phyloP scores from a whole-genome alignment of 2,888 invertebrate species.

The Acanthosepion lycidas region DNA sequence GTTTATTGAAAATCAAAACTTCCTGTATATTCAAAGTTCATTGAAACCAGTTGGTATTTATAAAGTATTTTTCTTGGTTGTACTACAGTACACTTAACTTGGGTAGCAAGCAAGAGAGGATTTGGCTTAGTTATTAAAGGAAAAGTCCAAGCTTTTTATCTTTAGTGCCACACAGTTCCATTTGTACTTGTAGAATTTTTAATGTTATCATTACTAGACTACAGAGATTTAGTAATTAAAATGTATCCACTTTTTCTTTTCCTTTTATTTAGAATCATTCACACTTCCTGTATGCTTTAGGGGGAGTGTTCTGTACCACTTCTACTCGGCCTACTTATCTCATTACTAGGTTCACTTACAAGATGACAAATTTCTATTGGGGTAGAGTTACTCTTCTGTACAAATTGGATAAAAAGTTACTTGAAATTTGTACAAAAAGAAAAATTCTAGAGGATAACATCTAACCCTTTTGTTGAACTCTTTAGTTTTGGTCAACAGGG shows the following conservation, averaged over 20 bases:
- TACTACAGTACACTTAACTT: not conserved
- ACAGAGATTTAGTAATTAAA: conserved; percentile 2
- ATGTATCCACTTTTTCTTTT: not conserved
- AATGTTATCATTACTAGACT: not conserved
- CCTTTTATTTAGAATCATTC: not conserved
- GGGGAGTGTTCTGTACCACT: not conserved
- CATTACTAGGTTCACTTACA: not conserved
- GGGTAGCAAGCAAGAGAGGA: not conserved
- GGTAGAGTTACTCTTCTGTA: not conserved
- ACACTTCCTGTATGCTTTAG: not conserved
- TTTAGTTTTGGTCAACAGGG: not conserved
- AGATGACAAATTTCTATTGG: not conserved
- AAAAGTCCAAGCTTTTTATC: not conserved
- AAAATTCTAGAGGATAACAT: not conserved
- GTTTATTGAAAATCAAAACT: no score
- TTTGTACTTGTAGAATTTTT: not conserved
- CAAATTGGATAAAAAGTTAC: not conserved
- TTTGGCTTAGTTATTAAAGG: not conserved
- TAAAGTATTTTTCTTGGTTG: not conserved
- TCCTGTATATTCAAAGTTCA: no score
- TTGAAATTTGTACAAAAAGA: not conserved
- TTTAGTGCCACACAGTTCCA: not conserved
- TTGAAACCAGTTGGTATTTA: not conserved
- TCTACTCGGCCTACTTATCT: not conserved
- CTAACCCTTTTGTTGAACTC: not conserved